A percentile compares a stretch with the other conserved stretches of the same genome.
These are phyloP conservation scores for Alfaro cultratus DNA, from an alignment of 2,797 vertebrate species.

Conservation along the genomic window DNA sequence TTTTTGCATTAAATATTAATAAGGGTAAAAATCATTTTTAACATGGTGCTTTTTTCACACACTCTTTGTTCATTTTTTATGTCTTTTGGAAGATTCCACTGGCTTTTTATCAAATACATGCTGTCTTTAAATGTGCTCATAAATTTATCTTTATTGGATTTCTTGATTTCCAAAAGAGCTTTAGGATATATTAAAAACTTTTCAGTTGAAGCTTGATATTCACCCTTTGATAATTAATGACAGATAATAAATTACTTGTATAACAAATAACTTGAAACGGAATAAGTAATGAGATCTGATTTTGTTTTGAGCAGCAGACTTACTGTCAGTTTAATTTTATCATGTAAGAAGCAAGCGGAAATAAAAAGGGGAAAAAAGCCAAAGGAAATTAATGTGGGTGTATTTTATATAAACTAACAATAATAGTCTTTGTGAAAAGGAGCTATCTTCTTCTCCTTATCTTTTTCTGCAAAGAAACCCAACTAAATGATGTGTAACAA, in stretches of 20 bases:
- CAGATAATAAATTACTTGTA: background rate
- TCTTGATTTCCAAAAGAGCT: background rate
- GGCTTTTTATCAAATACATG: background rate
- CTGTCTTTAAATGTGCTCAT: background rate
- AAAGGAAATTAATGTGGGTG: background rate
- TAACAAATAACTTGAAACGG: slow-evolving; percentile 13
- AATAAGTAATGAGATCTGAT: background rate
- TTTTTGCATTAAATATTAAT: background rate
- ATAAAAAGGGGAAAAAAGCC: background rate
- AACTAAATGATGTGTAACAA: slow-evolving; percentile 43
- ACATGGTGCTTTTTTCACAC: background rate
- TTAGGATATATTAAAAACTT: background rate
- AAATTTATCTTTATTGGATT: background rate
- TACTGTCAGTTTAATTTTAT: background rate
- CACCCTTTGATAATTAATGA: background rate
- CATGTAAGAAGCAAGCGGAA: background rate
- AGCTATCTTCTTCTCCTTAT: slow-evolving; percentile 43
- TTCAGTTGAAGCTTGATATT: background rate
- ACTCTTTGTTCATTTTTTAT: background rate
- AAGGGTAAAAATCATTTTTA: background rate
- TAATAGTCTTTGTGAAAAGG: slow-evolving; percentile 6
- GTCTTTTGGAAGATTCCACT: background rate
- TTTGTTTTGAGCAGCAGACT: background rate
- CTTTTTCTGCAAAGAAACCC: slow-evolving; percentile 24
- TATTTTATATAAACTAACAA: slow-evolving; percentile 5